Conservation (phyloP, 2,888 invertebrate genomes). For the Cyclophora punctaria region DNA sequence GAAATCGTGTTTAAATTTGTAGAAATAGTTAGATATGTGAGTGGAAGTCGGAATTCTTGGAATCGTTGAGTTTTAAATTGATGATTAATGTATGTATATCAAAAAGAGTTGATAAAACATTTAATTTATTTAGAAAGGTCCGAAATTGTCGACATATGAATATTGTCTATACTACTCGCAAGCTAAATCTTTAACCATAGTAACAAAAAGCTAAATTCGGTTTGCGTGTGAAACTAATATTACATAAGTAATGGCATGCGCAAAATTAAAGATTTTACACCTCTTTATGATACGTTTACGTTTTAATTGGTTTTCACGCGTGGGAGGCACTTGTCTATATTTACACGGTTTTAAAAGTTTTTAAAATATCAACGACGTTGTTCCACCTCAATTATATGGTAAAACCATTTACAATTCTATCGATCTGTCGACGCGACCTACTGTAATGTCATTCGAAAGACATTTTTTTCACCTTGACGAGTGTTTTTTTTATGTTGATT, state of each 20-base stretch:
- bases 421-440: conserved; percentile 34
- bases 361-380: conserved; percentile 9
- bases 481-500: conserved; percentile 34
- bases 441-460: conserved; percentile 51
- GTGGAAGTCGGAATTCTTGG: too few species aligned
- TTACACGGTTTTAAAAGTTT: conserved; percentile 18
- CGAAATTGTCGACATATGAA: too few species aligned
- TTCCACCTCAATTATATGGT: conserved; percentile 32
- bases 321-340: conserved; percentile 20
- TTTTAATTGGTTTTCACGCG: conserved; percentile 33
- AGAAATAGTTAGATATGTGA: too few species aligned
- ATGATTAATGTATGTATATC: too few species aligned
- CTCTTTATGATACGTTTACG: conserved; percentile 30
- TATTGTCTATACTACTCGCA: too few species aligned
- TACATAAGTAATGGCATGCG: conserved; percentile 40
- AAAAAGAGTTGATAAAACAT: too few species aligned
- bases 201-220: conserved; percentile 16
- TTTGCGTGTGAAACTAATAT: conserved; percentile 42
- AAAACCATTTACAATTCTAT: conserved; percentile 62
- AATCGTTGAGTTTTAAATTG: too few species aligned
- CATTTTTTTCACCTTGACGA: conserved; percentile 61
- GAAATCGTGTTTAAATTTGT: too few species aligned
- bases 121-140: too few species aligned
- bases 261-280: conserved; percentile 59
- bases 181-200: too few species aligned